Conservation (phyloP, 2,888 invertebrate genomes). For the Tenthredo livida region DNA sequence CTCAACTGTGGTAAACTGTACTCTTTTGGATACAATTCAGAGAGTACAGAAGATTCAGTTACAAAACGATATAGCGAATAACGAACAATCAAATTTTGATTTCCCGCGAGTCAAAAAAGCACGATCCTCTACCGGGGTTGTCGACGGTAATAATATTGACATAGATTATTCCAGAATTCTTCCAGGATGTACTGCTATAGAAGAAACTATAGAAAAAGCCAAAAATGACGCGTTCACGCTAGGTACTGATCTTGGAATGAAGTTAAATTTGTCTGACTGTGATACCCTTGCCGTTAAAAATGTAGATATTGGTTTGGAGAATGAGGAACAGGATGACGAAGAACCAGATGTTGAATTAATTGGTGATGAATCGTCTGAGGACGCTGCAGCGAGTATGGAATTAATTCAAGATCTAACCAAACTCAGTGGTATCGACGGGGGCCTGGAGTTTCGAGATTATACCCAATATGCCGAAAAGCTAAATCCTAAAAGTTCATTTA, state of each 20-base stretch:
- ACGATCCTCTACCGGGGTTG: not conserved
- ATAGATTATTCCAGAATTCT: not conserved
- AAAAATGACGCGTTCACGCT: conserved; percentile 15
- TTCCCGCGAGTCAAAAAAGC: conserved; percentile 12
- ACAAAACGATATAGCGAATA: conserved; percentile 22
- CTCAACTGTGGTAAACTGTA: conserved; percentile 56
- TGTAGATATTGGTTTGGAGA: conserved; percentile 19
- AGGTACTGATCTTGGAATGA: conserved; percentile 23
- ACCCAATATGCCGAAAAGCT: no score
- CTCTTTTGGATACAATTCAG: conserved; percentile 52
- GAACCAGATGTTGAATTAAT: not conserved
- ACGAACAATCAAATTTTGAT: conserved; percentile 24
- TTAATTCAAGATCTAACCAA: conserved; percentile 21
- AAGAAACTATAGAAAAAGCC: conserved; percentile 7
- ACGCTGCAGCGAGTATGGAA: not conserved
- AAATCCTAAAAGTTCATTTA: no score
- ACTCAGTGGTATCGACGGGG: conserved; percentile 45
- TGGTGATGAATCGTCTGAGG: not conserved
- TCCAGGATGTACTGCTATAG: conserved; percentile 21
- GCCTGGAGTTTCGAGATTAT: conserved; percentile 7
- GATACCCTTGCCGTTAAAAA: conserved; percentile 22
- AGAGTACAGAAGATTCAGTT: conserved; percentile 28
- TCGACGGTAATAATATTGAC: not conserved
- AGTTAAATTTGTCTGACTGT: conserved; percentile 9
- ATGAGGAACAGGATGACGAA: conserved; percentile 18